A percentile compares a stretch with the other conserved stretches of the same genome.
phyloP scores from a whole-genome alignment of 2,888 invertebrate genomes.

The Melieria omissa region DNA sequence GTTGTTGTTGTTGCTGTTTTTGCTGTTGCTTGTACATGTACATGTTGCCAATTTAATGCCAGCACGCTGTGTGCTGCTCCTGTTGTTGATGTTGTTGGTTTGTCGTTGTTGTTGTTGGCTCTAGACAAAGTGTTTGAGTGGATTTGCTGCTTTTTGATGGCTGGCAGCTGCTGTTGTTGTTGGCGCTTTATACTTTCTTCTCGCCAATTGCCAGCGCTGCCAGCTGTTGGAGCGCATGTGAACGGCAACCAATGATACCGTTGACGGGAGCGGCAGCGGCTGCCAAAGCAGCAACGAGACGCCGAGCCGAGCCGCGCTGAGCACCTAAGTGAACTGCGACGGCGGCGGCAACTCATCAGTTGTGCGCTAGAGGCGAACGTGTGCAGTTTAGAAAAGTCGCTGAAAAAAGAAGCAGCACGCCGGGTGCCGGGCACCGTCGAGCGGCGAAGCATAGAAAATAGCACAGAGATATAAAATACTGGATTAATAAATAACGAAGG shows the following conservation, averaged over 20 bases:
- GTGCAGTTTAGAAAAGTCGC: slow-evolving; percentile 45
- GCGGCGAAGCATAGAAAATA: too few relatives aligned
- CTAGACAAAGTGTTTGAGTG: slow-evolving; percentile 11
- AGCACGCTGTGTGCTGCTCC: background rate
- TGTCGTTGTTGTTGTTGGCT: slow-evolving; percentile 10
- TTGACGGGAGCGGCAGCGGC: slow-evolving; percentile 8
- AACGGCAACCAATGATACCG: background rate
- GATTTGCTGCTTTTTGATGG: slow-evolving; percentile 6
- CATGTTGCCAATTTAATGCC: background rate
- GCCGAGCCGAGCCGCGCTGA: slow-evolving; percentile 8
- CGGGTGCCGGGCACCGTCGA: too few relatives aligned
- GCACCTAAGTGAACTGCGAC: background rate
- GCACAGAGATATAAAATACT: too few relatives aligned
- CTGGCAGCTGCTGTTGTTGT: background rate
- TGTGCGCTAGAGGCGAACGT: slow-evolving; percentile 57
- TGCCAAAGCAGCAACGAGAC: slow-evolving; percentile 2
- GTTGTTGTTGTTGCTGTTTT: background rate
- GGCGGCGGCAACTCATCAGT: slow-evolving; percentile 51
- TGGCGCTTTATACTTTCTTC: background rate
- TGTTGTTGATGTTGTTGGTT: slow-evolving; percentile 1
- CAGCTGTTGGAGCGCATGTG: background rate
- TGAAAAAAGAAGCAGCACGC: background rate
- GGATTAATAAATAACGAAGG: too few relatives aligned
- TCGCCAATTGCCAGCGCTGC: background rate
- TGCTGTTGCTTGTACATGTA: background rate